phyloP scores from a whole-genome alignment of 2,888 invertebrate species.

The Argyra leucocephala region DNA sequence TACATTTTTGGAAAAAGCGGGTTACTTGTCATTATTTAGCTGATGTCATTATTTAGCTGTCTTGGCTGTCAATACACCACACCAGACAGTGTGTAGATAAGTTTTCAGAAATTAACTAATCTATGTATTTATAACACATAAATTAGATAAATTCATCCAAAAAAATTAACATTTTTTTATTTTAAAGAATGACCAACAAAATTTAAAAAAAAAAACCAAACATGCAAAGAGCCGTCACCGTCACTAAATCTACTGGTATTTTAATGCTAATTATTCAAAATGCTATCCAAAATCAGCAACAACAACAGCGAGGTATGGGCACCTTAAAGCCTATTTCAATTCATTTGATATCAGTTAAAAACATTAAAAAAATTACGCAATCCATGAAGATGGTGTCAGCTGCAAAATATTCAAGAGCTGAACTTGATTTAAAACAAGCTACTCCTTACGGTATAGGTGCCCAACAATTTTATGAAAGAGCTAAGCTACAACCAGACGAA shows the following conservation, averaged over 20 bases:
- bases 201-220: not conserved
- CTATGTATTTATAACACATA: not conserved
- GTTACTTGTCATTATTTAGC: no score
- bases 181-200: not conserved
- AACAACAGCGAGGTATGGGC: constrained; percentile 86
- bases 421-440: constrained; percentile 86
- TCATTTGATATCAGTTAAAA: constrained; percentile 95
- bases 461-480: constrained; percentile 83
- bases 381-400: constrained; percentile 99
- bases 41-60: not conserved
- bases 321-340: constrained; percentile 88
- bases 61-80: not conserved
- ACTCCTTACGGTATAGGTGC: constrained; percentile 88
- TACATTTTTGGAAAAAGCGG: no score
- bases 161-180: not conserved
- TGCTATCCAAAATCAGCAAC: constrained; percentile 40
- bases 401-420: constrained; percentile 85
- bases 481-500: constrained; percentile 62
- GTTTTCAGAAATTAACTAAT: not conserved
- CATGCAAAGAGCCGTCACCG: constrained; percentile 22
- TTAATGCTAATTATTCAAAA: constrained; percentile 27
- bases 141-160: not conserved
- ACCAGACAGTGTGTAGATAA: no score
- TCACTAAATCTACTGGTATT: constrained; percentile 27
- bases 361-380: constrained; percentile 99